Evolutionary conservation across 2,888 invertebrate species (phyloP).

Genomic region (Sarcophaga rosellei): DNA sequence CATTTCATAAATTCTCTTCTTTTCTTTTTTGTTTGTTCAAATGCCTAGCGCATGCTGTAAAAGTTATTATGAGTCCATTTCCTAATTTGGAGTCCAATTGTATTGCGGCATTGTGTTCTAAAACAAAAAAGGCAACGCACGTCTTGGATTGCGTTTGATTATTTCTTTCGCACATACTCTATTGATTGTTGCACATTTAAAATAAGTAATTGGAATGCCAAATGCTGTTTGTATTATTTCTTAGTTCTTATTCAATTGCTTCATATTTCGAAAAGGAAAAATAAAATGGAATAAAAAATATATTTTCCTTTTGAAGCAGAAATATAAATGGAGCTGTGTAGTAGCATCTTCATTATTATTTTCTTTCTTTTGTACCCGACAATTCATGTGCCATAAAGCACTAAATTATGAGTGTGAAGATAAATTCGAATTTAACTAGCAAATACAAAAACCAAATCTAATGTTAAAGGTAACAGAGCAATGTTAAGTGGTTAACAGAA

Average conservation of each 20-base stretch:
- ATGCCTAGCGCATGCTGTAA: conserved; percentile 40
- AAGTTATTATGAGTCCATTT: conserved; percentile 27
- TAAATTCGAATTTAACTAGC: too few relatives aligned
- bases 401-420: too few relatives aligned
- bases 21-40: conserved; percentile 29
- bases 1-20: too few relatives aligned
- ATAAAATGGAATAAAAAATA: conserved; percentile 12
- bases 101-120: background rate
- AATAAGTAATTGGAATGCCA: conserved; percentile 19
- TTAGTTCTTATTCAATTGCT: conserved; percentile 40
- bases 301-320: conserved; percentile 47
- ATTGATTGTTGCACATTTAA: background rate
- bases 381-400: too few relatives aligned
- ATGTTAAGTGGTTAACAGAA: too few relatives aligned
- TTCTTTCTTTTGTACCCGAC: too few relatives aligned
- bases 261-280: conserved; percentile 17
- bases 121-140: background rate
- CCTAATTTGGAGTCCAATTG: conserved; percentile 57
- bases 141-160: background rate
- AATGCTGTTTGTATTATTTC: background rate
- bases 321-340: background rate
- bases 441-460: too few relatives aligned
- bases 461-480: too few relatives aligned
- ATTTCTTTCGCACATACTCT: background rate
- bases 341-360: too few relatives aligned